Evolutionary conservation across 1,140 invertebrate species (phyloP), one percentile per base, ranked within the genome.

Genomic region (Pachypeltis micranthus): DNA sequence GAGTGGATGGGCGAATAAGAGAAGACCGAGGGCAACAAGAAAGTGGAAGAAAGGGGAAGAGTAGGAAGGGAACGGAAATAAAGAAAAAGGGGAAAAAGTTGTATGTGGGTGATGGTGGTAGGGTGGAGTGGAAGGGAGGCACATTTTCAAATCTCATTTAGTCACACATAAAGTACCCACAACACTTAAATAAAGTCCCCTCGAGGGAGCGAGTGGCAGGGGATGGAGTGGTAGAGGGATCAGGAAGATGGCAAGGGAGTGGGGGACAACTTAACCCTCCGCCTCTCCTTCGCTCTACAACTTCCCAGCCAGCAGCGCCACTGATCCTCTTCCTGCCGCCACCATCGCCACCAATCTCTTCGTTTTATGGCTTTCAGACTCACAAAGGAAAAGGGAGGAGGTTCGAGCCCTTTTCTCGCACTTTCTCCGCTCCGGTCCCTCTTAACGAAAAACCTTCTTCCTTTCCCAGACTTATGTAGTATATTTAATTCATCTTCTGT

Each of bases 91-190:
- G 7, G n/a, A n/a, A 39, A 39, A 39, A 39, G 34, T 39, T 39
- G 34, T n/a, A n/a, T n/a, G n/a, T n/a, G n/a, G n/a, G n/a, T n/a
- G n/a, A n/a, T n/a, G n/a, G n/a, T n/a, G n/a, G n/a, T n/a, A n/a
- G n/a, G n/a, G n/a, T n/a, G n/a, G n/a, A n/a, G n/a, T n/a, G n/a
- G n/a, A n/a, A n/a, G n/a, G n/a, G 57, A 59, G 31, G 57, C 57
- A 59, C n/a, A n/a, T n/a, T 59, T 59, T 59, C 57, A 59, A 59
- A 59, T 59, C 57, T 59, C 29, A 26, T 59, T 59, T 59, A 59
- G 57, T 59, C 57, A 59, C 57, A 59, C 57, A 59, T 59, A 59
- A 59, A 59, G 29, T 59, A 59, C 57, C 57, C 57, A 59, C 57
- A 59, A 59, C 57, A 59, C 57, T 59, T 59, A 59, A 59, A 59